Conservation (phyloP, 2,113 vertebrate genomes). For the Odobenus rosmarus region DNA sequence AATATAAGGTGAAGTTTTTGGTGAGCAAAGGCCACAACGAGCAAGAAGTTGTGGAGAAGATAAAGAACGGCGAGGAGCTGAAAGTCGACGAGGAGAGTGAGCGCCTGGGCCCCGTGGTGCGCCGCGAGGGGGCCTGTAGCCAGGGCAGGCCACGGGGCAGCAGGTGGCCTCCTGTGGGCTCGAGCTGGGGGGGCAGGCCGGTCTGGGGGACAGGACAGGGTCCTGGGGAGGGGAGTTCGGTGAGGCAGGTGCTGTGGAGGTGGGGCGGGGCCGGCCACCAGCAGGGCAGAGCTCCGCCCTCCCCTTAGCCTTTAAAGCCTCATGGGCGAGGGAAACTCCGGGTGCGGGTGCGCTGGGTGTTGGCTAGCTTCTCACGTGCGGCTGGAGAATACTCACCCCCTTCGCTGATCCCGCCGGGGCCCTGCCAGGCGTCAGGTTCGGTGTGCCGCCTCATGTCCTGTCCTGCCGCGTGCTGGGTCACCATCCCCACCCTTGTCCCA, state of each 20-base stretch:
- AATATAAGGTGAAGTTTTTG: slow-evolving; percentile 95
- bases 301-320: neutral
- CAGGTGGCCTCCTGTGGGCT: neutral
- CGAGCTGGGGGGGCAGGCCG: neutral
- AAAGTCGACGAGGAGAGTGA: slow-evolving; percentile 98
- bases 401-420: neutral
- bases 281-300: neutral
- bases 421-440: neutral
- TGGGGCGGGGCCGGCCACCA: too few relatives aligned
- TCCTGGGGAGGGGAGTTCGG: rapidly evolving
- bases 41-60: slow-evolving; percentile 91
- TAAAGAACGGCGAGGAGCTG: slow-evolving; percentile 93
- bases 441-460: neutral
- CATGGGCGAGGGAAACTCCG: neutral
- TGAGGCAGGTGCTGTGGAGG: neutral
- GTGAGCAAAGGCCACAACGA: slow-evolving; percentile 97
- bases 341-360: neutral
- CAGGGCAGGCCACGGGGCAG: neutral
- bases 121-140: neutral
- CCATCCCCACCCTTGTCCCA: rapidly evolving
- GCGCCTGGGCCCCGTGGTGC: slow-evolving; percentile 65
- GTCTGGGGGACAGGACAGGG: neutral
- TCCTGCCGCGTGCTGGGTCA: rapidly evolving
- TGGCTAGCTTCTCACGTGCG: neutral
- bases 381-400: rapidly evolving